Conservation (phyloP, 2,113 vertebrate genomes). For the Rhinichthys klamathensis region DNA sequence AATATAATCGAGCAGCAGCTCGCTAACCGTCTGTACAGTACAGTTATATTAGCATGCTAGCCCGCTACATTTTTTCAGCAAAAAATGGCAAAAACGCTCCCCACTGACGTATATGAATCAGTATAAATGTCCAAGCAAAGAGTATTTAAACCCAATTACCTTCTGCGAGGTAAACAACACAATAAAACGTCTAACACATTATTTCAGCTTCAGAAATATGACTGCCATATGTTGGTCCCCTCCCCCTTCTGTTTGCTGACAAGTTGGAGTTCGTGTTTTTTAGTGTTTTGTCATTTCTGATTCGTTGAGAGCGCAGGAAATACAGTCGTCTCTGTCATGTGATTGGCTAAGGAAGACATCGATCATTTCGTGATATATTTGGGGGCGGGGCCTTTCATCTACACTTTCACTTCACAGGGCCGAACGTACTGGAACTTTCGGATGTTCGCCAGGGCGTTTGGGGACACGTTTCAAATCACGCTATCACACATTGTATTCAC, state of each 20-base stretch:
- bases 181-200: constrained; percentile 57
- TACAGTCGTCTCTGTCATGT: constrained; percentile 28
- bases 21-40: constrained; percentile 52
- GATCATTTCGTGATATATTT: constrained; percentile 39
- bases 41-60: constrained; percentile 53
- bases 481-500: background rate
- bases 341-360: constrained; percentile 65
- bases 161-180: constrained; percentile 62
- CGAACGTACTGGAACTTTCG: constrained; percentile 50
- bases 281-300: constrained; percentile 61
- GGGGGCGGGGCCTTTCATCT: constrained; percentile 47
- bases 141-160: constrained; percentile 67
- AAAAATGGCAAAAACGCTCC: background rate
- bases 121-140: constrained; percentile 37
- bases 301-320: constrained; percentile 72
- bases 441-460: background rate
- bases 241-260: constrained; percentile 75
- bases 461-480: background rate
- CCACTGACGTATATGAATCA: background rate
- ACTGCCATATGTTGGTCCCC: constrained; percentile 84
- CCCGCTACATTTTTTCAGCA: background rate
- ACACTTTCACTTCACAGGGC: constrained; percentile 13
- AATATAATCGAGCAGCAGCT: constrained; percentile 34
- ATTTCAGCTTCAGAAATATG: constrained; percentile 80
- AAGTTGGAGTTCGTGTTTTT: constrained; percentile 65